Conservation (phyloP, 2,888 invertebrate genomes). For the Mythimna impura region DNA sequence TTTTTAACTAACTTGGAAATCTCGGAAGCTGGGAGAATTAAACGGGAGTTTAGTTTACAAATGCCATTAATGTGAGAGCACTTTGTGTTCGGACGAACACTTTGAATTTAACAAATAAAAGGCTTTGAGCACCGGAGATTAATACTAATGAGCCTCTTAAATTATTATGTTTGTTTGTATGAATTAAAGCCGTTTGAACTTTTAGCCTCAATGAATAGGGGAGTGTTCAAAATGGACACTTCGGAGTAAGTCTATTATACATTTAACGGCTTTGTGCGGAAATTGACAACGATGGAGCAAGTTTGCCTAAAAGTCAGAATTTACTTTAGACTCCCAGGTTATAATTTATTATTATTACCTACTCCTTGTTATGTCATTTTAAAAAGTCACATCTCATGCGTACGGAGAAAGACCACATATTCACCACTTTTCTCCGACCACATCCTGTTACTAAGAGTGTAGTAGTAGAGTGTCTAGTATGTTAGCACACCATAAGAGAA, state of each 20-base stretch:
- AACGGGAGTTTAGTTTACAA: slow-evolving; percentile 47
- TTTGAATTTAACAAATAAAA: slow-evolving; percentile 59
- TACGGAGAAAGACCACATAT: too few relatives aligned
- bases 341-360: too few relatives aligned
- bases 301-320: neutral
- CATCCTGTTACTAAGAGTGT: too few relatives aligned
- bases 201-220: slow-evolving; percentile 1
- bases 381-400: too few relatives aligned
- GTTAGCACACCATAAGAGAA: neutral
- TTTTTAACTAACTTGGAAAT: slow-evolving; percentile 51
- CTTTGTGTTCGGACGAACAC: slow-evolving; percentile 47
- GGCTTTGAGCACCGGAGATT: slow-evolving; percentile 23
- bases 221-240: neutral
- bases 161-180: slow-evolving; percentile 38
- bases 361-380: too few relatives aligned
- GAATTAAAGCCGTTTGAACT: slow-evolving; percentile 5
- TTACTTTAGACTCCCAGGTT: neutral
- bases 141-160: slow-evolving; percentile 43
- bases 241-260: neutral
- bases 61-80: slow-evolving; percentile 54
- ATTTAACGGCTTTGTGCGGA: neutral
- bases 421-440: too few relatives aligned
- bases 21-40: slow-evolving; percentile 49
- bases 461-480: too few relatives aligned
- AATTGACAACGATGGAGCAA: neutral